Base-by-base conservation (phyloP, 2,113 vertebrate species). In the Cardinalis cardinalis region DNA sequence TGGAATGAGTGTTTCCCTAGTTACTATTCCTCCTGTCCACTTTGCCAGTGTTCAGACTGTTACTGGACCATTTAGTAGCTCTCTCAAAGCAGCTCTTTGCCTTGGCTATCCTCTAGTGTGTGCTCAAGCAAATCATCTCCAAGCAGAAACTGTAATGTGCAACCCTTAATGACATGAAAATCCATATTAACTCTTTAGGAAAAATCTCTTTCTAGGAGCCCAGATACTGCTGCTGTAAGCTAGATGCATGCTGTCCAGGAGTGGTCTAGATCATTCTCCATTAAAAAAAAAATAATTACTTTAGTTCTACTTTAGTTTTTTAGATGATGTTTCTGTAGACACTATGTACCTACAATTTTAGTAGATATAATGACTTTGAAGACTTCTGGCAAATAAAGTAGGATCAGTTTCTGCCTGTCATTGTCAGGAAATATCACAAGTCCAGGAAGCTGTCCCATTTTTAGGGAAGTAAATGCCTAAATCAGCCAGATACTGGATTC, bases 51-150 rank as follows among this genome's bases (percentile, higher is more conserved):
- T 52, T 73, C 75, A 88, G 8, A 32, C 32, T 63, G 36, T 71
- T 83, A 43, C 51, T 72, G 65, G 78, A 66, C 58, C 51, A 40
- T 46, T 89, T 58, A 71, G 59, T 11, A 58, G 49, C 23, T 17
- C 44, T 77, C 48, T 84, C 44, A 64, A 87, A 86, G 49, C 29
- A 72, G 26, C 34, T 75, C 53, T 88, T 95, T 86, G 77, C 21
- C 40, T 92, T 92, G 71, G 23, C 56, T 88, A 63, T 90, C 29
- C 83, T 88, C 76, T 69, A 26, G 79, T 56, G 55, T 59, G 51
- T 86, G 60, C 58, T 92, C 71, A 63, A 84, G 65, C 49, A 87
- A 78, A 93, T 89, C 40, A 80, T 4, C 36, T 93, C 63, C 63
- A 69, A 82, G 80, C 44, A 87, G 77, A 85, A 93, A 43, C 49